Conservation (phyloP, 2,113 vertebrate genomes). For the Sinocyclocheilus grahami region DNA sequence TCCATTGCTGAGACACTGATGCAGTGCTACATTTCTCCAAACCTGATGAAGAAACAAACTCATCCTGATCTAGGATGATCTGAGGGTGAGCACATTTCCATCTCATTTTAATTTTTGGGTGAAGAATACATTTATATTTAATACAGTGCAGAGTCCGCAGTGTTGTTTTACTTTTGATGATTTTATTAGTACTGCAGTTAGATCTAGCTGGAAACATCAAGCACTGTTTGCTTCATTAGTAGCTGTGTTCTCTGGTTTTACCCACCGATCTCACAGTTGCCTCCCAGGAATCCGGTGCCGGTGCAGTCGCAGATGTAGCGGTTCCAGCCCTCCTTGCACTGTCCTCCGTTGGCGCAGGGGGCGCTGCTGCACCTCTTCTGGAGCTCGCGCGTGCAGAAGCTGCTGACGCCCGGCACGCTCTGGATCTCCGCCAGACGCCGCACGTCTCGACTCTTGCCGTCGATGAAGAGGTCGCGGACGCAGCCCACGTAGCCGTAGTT, state of each 20-base stretch:
- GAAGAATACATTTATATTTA: too few relatives aligned
- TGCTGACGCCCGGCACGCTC: conserved; percentile 79
- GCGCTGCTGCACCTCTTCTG: conserved; percentile 83
- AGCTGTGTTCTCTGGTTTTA: too few relatives aligned
- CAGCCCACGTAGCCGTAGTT: conserved; percentile 91
- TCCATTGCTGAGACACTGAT: too few relatives aligned
- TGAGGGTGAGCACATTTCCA: too few relatives aligned
- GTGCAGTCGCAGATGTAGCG: conserved; percentile 90
- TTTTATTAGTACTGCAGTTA: background rate
- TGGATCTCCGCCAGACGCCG: conserved; percentile 84
- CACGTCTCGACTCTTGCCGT: conserved; percentile 88
- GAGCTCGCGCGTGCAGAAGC: conserved; percentile 88
- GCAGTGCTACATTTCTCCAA: too few relatives aligned
- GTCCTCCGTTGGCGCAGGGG: conserved; percentile 83
- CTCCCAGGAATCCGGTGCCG: conserved; percentile 87
- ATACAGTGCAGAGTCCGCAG: too few relatives aligned
- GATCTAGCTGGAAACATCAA: too few relatives aligned
- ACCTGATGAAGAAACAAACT: too few relatives aligned
- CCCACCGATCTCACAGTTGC: conserved; percentile 83
- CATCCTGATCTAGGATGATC: too few relatives aligned
- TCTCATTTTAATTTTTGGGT: too few relatives aligned
- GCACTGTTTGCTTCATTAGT: too few relatives aligned
- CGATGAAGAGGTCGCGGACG: conserved; percentile 90
- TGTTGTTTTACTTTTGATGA: background rate
- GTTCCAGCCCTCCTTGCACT: conserved; percentile 93